Conservation (phyloP, 1,140 invertebrate genomes). For the Phymorhynchus buccinoides region DNA sequence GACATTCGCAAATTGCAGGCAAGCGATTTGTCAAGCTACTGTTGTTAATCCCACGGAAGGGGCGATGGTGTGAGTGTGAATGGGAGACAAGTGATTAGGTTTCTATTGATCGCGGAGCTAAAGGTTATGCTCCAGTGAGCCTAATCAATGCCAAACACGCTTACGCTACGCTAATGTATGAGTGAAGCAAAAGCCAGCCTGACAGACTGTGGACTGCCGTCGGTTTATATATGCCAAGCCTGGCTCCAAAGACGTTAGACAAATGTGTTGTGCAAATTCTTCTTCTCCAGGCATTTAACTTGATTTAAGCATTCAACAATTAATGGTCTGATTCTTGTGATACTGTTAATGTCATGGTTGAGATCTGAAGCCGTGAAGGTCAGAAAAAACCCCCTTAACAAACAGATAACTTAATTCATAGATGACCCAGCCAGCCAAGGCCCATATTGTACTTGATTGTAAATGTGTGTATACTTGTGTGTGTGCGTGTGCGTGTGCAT, state of each 20-base stretch:
- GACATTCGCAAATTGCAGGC: not conserved
- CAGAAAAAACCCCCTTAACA: no score
- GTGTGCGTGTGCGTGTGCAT: not conserved
- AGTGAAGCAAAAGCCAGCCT: not conserved
- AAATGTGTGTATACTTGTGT: not conserved
- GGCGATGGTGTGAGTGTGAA: not conserved
- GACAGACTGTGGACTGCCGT: not conserved
- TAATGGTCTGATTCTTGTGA: no score
- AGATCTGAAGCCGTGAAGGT: no score
- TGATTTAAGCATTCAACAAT: no score
- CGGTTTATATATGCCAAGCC: not conserved
- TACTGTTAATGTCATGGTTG: no score
- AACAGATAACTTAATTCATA: no score
- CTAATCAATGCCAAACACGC: conserved; percentile 7
- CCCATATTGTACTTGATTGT: no score
- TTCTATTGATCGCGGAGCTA: not conserved
- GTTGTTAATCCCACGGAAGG: not conserved
- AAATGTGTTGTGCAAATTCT: no score
- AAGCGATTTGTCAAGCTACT: not conserved
- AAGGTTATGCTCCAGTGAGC: not conserved
- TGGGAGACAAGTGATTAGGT: not conserved
- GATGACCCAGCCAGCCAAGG: no score
- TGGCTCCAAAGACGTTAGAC: no score
- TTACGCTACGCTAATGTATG: not conserved
- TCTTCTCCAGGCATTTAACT: no score